phyloP scores from a whole-genome alignment of 2,888 invertebrate genomes.

The Hipparchia semele region DNA sequence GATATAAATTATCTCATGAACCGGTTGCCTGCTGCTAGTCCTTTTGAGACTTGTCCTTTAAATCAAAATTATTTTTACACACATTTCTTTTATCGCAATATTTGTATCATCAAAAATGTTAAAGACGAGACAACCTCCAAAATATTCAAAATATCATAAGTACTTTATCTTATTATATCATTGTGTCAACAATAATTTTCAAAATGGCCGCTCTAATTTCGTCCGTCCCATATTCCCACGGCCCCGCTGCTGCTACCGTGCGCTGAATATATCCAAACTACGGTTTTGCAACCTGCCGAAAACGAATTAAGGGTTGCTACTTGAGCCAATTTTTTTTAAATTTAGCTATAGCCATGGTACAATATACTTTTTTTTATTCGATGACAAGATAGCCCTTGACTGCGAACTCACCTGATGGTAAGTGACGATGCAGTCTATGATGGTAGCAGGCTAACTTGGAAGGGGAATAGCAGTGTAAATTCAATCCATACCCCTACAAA shows the following conservation, averaged over 20 bases:
- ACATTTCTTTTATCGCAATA: neutral
- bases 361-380: no score
- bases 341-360: no score
- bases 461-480: no score
- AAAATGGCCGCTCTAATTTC: constrained; percentile 59
- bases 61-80: neutral
- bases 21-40: no score
- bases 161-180: neutral
- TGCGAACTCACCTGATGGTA: no score
- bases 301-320: neutral
- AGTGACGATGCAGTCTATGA: no score
- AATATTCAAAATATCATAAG: neutral
- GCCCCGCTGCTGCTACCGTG: constrained; percentile 41
- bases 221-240: constrained; percentile 71
- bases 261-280: constrained; percentile 35
- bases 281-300: constrained; percentile 60
- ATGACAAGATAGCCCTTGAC: no score
- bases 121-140: neutral
- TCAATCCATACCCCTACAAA: no score
- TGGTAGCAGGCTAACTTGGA: no score
- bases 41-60: no score
- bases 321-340: neutral
- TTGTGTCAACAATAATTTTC: constrained; percentile 40
- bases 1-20: no score
- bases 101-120: neutral